These are phyloP conservation scores for Contarinia nasturtii DNA, from an alignment of 1,140 invertebrate species.

Conservation along the genomic window DNA sequence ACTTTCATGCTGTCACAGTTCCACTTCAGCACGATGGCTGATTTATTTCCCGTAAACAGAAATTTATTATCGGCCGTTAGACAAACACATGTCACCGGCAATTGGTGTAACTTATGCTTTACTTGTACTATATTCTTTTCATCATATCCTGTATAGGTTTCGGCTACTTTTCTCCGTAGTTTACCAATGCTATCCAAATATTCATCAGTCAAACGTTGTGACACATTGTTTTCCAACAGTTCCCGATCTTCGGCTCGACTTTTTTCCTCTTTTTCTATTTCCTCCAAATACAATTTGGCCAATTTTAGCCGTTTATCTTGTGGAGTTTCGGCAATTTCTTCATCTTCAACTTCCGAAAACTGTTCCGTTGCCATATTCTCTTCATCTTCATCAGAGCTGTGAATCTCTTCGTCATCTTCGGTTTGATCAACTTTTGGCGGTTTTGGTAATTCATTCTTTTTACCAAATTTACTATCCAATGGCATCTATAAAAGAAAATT, in stretches of 20 bases:
- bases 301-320: conserved; percentile 76
- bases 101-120: conserved; percentile 51
- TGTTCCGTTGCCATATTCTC: conserved; percentile 28
- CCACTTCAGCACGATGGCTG: conserved; percentile 77
- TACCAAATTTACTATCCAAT: not conserved
- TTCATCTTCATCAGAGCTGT: conserved; percentile 29
- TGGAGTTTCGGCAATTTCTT: conserved; percentile 58
- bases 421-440: conserved; percentile 20
- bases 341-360: conserved; percentile 21
- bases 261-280: conserved; percentile 66
- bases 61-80: conserved; percentile 52
- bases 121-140: conserved; percentile 28
- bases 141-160: conserved; percentile 33
- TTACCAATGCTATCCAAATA: conserved; percentile 69
- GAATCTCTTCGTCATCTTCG: conserved; percentile 28
- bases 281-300: conserved; percentile 72
- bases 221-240: conserved; percentile 43
- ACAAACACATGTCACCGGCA: conserved; percentile 64
- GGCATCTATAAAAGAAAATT: conserved; percentile 16
- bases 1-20: conserved; percentile 23
- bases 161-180: conserved; percentile 52
- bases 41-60: conserved; percentile 74
- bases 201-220: conserved; percentile 58
- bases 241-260: conserved; percentile 44
- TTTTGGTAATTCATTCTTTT: conserved; percentile 7